Evolutionary conservation across 1,140 invertebrate species (phyloP), one percentile per base, ranked within the genome.

Genomic region (Heliconius hewitsoni): DNA sequence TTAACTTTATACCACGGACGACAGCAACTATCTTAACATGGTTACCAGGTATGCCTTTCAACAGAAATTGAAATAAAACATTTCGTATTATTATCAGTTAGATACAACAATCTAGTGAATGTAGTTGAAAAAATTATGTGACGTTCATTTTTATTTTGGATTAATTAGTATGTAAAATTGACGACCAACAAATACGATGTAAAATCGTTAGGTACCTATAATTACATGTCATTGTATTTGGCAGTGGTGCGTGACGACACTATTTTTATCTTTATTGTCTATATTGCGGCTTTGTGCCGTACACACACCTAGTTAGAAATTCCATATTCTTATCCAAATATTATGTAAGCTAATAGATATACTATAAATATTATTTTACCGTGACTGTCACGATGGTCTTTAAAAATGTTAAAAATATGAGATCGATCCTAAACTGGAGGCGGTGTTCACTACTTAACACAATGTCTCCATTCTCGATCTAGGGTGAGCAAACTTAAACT

Each of bases 1-100:
- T 96, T 6, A 98, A 98, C 87, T 93, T 96, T 18, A 70, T 97
- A 72, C 95, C 97, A 74, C 95, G 98, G 79, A 94, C 97, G 27
- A 88, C 93, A 34, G 95, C 95, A 34, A 95, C 96, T 76, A 82
- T 98, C 46, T 95, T 98, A 30, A 93, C 92, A 70, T 95, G 98
- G 83, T 92, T 95, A 37, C 97, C 97, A 83, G 96, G 98, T 98
- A 96, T 97, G 97, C 96, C 52, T 37, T 57, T 19, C 8, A 57
- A 52, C 18, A 57, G 55, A 57, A n/a, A 57, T 9, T 23, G 19
- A 57, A 57, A 23, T 57, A n/a, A 55, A 55, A 55, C n/a, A 55
- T 46, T 46, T 46, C 0, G 13, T 18, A 52, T 18, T 52, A 52
- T 52, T 52, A 52, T 18, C 1, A 18, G 42, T 42, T 52, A 23